phyloP scores from a whole-genome alignment of 2,797 vertebrate genomes.

The Rhabdomys pumilio region DNA sequence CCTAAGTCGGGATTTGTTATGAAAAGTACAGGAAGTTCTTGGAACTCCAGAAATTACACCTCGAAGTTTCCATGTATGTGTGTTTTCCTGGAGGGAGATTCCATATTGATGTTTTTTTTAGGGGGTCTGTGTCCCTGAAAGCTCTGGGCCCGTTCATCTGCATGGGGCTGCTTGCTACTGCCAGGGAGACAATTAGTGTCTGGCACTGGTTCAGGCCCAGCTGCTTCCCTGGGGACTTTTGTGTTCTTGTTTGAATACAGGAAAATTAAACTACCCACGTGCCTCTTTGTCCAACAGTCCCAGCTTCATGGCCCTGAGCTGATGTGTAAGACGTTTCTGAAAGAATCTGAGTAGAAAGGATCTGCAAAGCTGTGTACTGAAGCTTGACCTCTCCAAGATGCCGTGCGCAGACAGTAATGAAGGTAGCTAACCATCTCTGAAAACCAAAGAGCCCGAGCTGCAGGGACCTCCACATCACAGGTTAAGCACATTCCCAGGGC shows the following conservation, averaged over 20 bases:
- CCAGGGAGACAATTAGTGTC: background rate
- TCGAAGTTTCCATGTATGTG: background rate
- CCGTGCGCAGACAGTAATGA: background rate
- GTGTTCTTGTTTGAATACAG: background rate
- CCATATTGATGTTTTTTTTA: accelerated
- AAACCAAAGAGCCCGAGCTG: accelerated
- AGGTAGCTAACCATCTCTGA: no score
- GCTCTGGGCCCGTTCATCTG: background rate
- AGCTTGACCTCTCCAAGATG: background rate
- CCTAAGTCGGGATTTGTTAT: background rate
- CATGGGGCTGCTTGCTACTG: background rate
- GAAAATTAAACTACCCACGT: background rate
- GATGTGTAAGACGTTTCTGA: background rate
- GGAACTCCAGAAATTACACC: background rate
- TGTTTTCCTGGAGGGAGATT: background rate
- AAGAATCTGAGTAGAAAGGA: background rate
- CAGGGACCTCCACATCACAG: background rate
- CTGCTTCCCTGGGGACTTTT: background rate
- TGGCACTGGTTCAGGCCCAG: background rate
- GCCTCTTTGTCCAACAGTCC: background rate
- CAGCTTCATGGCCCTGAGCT: background rate
- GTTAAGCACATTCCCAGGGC: background rate
- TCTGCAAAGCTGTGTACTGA: background rate
- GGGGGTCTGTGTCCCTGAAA: background rate
- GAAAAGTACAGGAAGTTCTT: background rate